Conservation (phyloP, 2,888 invertebrate genomes). For the Drosophila birchii region DNA sequence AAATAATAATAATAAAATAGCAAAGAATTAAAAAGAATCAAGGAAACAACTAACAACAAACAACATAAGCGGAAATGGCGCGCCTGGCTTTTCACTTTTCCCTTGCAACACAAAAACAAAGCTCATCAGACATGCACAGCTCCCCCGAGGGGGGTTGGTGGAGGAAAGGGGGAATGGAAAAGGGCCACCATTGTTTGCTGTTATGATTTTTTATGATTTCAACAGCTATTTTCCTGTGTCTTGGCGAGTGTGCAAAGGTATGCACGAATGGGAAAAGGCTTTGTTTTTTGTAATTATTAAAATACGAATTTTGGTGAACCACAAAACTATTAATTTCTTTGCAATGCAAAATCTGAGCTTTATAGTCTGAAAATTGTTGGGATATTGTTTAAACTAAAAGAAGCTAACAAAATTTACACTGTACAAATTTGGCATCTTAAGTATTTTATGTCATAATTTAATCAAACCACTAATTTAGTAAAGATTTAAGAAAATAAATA, state of each 20-base stretch:
- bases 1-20: background rate
- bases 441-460: no score
- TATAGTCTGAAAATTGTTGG: no score
- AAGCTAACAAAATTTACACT: no score
- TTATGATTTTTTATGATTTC: constrained; percentile 66
- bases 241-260: background rate
- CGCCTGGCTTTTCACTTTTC: constrained; percentile 44
- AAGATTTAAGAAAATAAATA: no score
- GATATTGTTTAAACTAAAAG: no score
- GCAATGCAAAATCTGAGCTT: no score
- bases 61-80: constrained; percentile 40
- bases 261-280: background rate
- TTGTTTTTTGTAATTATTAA: background rate
- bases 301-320: no score
- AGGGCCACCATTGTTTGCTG: constrained; percentile 62
- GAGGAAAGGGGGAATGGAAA: background rate
- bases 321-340: no score
- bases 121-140: constrained; percentile 76
- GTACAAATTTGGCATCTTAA: no score
- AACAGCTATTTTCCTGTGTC: constrained; percentile 20
- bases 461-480: no score
- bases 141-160: constrained; percentile 40
- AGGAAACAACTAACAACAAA: constrained; percentile 8
- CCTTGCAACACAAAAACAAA: constrained; percentile 33
- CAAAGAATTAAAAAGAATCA: constrained; percentile 2